A percentile compares a stretch with the other conserved stretches of the same genome.
These are phyloP conservation scores for Amorpha juglandis DNA, from an alignment of 2,888 invertebrate species.

Conservation along the genomic window DNA sequence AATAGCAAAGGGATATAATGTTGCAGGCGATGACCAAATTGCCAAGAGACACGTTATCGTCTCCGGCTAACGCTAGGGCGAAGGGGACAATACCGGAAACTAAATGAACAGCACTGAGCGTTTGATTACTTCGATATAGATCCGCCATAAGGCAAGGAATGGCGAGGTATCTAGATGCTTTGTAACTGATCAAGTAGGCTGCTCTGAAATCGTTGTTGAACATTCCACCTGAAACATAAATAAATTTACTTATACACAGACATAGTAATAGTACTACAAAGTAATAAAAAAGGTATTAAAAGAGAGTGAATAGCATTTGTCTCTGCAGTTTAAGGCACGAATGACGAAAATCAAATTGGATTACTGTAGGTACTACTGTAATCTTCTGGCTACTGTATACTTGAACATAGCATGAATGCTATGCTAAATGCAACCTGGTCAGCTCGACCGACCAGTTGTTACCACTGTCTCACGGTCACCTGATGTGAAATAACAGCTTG, in stretches of 20 bases:
- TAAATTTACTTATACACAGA: neutral
- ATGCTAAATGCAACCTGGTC: too few species aligned
- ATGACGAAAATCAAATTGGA: too few species aligned
- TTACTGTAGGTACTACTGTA: too few species aligned
- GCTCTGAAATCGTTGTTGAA: slow-evolving; percentile 59
- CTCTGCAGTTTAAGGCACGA: too few species aligned
- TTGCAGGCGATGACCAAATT: slow-evolving; percentile 63
- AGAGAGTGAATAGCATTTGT: too few species aligned
- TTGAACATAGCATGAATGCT: too few species aligned
- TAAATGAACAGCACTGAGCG: slow-evolving; percentile 56
- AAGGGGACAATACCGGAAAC: slow-evolving; percentile 69
- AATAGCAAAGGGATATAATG: slow-evolving; percentile 59
- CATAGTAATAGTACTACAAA: too few species aligned
- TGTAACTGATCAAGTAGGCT: slow-evolving; percentile 57
- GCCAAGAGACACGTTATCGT: slow-evolving; percentile 58
- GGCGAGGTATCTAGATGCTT: slow-evolving; percentile 63
- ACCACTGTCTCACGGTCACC: too few species aligned
- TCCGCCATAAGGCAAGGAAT: slow-evolving; percentile 72
- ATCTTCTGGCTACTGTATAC: too few species aligned
- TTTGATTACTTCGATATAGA: slow-evolving; percentile 51
- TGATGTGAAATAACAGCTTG: too few species aligned
- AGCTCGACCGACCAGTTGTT: too few species aligned
- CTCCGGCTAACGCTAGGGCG: slow-evolving; percentile 54
- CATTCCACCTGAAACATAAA: slow-evolving; percentile 51
- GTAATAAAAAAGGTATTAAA: too few species aligned